Conservation (phyloP, 2,888 invertebrate species). For the Odontocolon sp. region DNA sequence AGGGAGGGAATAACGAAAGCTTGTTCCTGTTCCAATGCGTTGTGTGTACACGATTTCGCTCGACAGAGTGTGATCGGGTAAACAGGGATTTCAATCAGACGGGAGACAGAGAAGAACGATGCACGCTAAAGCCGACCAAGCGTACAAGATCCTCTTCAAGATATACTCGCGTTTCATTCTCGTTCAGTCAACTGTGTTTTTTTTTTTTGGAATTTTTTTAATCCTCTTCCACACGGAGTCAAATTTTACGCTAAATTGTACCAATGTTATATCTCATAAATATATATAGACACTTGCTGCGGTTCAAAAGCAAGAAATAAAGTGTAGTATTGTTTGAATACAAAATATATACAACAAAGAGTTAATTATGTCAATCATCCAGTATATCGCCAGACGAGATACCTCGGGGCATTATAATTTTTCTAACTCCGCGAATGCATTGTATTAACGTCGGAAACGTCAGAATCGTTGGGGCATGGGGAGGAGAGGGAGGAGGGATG, state of each 20-base stretch:
- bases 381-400: background rate
- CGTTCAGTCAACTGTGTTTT: background rate
- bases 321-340: background rate
- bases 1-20: constrained; percentile 49
- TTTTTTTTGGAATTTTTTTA: background rate
- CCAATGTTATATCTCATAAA: too few relatives aligned
- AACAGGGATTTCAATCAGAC: constrained; percentile 58
- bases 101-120: constrained; percentile 28
- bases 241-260: too few relatives aligned
- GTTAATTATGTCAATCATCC: constrained; percentile 7
- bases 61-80: constrained; percentile 51
- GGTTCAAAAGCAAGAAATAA: too few relatives aligned
- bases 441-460: constrained; percentile 39
- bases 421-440: background rate
- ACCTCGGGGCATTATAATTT: constrained; percentile 4
- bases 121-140: background rate
- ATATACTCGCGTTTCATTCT: constrained; percentile 24
- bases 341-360: background rate
- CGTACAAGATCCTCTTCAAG: constrained; percentile 26
- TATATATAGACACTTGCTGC: too few relatives aligned
- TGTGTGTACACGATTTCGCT: constrained; percentile 54
- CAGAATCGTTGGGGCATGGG: background rate
- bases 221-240: too few relatives aligned
- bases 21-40: constrained; percentile 8
- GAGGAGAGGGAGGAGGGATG: background rate